Evolutionary conservation across 2,888 invertebrate species (phyloP), one percentile per base, ranked within the genome.

Genomic region (Eutolmus rufibarbis): DNA sequence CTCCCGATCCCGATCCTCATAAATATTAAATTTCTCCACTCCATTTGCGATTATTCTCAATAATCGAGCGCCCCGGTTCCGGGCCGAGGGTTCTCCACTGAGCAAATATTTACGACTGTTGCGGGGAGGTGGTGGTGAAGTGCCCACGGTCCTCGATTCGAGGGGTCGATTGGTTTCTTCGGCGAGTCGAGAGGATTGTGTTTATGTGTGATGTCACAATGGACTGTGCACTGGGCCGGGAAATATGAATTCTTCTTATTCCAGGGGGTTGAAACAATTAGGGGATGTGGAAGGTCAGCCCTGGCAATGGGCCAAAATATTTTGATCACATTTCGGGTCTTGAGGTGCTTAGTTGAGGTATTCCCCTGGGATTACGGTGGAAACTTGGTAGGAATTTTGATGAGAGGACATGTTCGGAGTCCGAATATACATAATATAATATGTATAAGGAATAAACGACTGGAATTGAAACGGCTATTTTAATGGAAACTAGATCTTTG

Each of bases 21-120:
- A 87, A 87, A 87, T 87, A 87, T 87, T 87, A 87, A 87, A 87
- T 87, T 87, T 87, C 87, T 87, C 74, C 87, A 87, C 87, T 87
- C 87, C 87, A 87, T 87, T 87, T 87, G 78, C 74, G 81, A 87
- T 86, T 87, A 87, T 87, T 81, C 66, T 87, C 79, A 87, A 87
- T 86, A 86, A 86, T 86, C 86, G 78, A 66, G 66, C 66, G 66
- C 66, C 66, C 78, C 43, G 31, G 78, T 86, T 37, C 16, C 78
- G 76, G 76, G 19, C 9, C 28, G 16, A 86, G 86, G 79, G 79
- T 79, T 79, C 86, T 86, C 51, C n/a, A 23, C 40, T 14, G 56
- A 74, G 51, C 77, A 86, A 86, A 86, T 86, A 86, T 86, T 86
- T 86, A 86, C 77, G 86, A 51, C 66, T 66, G 28, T 12, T 28